A percentile compares a stretch with the other conserved stretches of the same genome.
Conservation (phyloP, 1,140 invertebrate species). For the Periplaneta americana region DNA sequence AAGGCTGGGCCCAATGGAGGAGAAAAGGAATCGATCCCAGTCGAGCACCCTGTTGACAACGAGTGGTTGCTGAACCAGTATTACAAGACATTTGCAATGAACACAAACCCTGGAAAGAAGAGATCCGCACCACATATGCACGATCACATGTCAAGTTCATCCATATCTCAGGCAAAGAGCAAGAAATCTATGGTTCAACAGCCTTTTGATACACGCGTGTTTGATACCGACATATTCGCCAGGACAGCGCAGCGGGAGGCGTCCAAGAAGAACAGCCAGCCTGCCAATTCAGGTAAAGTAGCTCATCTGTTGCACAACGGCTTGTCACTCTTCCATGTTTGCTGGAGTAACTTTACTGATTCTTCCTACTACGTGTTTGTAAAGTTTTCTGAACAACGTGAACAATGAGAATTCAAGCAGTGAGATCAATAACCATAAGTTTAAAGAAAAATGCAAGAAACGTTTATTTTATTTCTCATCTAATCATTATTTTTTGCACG, state of each 20-base stretch:
- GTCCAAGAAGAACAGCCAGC: background rate
- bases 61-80: conserved; percentile 50
- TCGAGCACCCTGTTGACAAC: conserved; percentile 34
- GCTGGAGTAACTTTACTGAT: no score
- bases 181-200: background rate
- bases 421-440: no score
- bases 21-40: background rate
- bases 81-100: conserved; percentile 35
- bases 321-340: no score
- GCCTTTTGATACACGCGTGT: background rate
- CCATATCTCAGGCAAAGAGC: background rate
- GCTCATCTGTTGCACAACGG: no score
- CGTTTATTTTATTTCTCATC: no score
- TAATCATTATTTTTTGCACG: no score
- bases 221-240: conserved; percentile 1
- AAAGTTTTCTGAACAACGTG: no score
- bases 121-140: background rate
- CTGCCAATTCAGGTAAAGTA: background rate
- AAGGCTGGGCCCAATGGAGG: conserved; percentile 42
- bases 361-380: no score
- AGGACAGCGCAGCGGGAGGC: background rate
- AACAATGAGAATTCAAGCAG: no score
- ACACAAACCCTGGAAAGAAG: no score
- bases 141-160: background rate
- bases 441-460: no score